These are phyloP conservation scores for Grantiella picta DNA, from an alignment of 2,113 vertebrate species.

Conservation along the genomic window DNA sequence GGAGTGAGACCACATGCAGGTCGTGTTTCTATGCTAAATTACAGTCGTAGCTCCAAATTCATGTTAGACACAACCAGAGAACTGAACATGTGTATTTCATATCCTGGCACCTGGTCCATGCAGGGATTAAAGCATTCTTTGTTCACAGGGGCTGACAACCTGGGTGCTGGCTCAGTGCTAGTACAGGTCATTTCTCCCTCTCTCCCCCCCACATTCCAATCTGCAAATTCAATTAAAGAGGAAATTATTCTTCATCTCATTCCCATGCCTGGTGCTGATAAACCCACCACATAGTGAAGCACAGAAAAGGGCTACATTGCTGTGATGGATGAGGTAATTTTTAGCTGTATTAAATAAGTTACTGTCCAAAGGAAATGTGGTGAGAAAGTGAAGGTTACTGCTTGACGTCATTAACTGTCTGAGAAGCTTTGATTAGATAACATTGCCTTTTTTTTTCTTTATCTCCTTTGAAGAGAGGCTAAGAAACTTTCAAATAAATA, in stretches of 20 bases:
- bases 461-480: background rate
- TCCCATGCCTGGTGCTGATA: background rate
- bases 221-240: background rate
- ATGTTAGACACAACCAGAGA: background rate
- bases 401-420: background rate
- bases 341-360: background rate
- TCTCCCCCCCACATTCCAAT: background rate
- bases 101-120: background rate
- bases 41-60: background rate
- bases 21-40: accelerated
- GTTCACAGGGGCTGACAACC: background rate
- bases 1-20: background rate
- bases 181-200: background rate
- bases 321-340: background rate
- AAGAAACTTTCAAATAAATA: background rate
- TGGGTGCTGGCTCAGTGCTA: background rate
- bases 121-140: background rate
- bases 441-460: accelerated
- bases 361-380: background rate
- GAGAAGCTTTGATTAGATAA: slow-evolving; percentile 15
- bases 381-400: background rate
- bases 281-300: background rate
- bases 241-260: background rate
- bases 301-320: background rate
- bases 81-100: accelerated